Conservation (phyloP, 2,113 vertebrate genomes). For the Sterna hirundo region DNA sequence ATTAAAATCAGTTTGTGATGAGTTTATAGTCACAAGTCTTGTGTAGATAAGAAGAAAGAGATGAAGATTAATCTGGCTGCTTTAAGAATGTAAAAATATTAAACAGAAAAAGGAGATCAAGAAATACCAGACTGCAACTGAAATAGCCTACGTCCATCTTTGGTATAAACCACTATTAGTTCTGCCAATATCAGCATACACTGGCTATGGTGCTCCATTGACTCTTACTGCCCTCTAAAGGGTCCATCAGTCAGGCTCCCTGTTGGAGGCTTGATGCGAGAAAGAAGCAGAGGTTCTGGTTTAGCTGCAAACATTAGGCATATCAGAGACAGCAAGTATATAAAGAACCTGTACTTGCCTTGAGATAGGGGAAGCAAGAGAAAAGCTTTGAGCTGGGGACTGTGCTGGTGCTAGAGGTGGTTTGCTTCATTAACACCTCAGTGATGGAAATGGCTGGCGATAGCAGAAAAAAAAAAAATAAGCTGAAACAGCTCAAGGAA, state of each 20-base stretch:
- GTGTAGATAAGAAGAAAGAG: background rate
- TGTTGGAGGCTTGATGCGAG: background rate
- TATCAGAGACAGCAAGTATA: background rate
- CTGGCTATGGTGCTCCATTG: background rate
- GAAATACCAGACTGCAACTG: background rate
- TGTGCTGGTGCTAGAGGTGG: background rate
- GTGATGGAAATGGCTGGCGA: slow-evolving; percentile 23
- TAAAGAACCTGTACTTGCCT: background rate
- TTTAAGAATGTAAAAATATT: background rate
- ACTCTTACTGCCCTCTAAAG: background rate
- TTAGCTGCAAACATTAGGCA: background rate
- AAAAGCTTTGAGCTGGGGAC: background rate
- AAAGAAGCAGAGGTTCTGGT: background rate
- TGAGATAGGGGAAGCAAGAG: background rate
- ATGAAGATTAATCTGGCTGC: background rate
- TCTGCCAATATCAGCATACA: background rate
- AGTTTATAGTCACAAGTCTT: background rate
- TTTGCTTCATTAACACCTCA: slow-evolving; percentile 53
- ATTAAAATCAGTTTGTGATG: background rate
- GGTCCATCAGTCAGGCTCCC: background rate
- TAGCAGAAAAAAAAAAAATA: background rate
- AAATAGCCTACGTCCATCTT: background rate
- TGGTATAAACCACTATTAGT: background rate
- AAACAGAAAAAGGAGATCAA: background rate
- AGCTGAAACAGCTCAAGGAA: slow-evolving; percentile 45